Base-by-base conservation (phyloP, 2,113 vertebrate species). In the Pelecanoides urinatrix region DNA sequence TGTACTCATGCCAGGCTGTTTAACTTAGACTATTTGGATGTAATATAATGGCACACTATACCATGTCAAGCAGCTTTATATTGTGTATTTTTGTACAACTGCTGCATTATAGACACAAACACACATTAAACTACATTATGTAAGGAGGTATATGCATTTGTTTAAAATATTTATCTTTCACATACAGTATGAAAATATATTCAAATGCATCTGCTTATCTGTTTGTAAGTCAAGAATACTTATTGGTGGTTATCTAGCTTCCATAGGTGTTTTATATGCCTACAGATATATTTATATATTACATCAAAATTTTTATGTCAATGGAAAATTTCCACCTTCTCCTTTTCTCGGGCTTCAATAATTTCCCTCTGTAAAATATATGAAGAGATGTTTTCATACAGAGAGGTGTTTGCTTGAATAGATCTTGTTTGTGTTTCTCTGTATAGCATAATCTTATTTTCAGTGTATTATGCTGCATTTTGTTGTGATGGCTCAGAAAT, bases 321-420 rank as follows among this genome's bases (percentile, higher is more conserved):
- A 30, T 62, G 80, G 71, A 94, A 94, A 95, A 89, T 72, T 79
- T 88, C 55, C 21, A 42, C n/a, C 32, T 70, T 92, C 50, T 88
- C 44, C 72, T 86, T 95, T 79, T 47, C 87, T 82, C 61, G 62
- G 58, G n/a, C 59, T 91, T 94, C 86, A 91, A 10, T 94, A 79
- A 77, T 86, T 97, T 94, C 56, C 78, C 58, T 94, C 55, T 79
- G 68, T 77, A 86, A 96, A 89, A 92, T 85, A 74, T 58, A 72
- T 40, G 73, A 92, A 56, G 34, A 89, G 30, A 67, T 79, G 29
- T 83, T 91, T 92, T 82, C 50, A 70, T 61, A 79, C 63, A 56
- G 25, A 91, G 67, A 86, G 49, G 2, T 70, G 36, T 50, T 66
- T 88, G 42, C 53, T 52, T 95, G 87, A 92, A 90, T 95, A 72